phyloP scores from a whole-genome alignment of 2,113 vertebrate species.

The Oplegnathus fasciatus region DNA sequence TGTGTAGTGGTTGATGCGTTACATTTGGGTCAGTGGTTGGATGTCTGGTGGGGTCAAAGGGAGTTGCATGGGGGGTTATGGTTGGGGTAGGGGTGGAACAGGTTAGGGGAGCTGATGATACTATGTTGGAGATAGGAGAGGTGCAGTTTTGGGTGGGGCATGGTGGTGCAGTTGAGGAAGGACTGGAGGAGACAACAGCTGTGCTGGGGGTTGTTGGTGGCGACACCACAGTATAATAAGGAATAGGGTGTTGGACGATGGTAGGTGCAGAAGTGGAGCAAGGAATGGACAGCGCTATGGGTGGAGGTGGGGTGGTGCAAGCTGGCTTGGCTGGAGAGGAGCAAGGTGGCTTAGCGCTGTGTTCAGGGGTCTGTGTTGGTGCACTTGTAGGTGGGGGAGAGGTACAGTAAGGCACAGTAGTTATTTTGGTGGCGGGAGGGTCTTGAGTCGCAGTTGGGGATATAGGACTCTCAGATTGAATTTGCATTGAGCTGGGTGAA shows the following conservation, averaged over 20 bases:
- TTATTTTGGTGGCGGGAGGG: constrained; percentile 62
- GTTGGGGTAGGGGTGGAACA: constrained; percentile 37
- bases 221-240: constrained; percentile 68
- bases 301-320: constrained; percentile 42
- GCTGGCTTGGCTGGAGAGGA: constrained; percentile 58
- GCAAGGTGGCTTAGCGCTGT: constrained; percentile 44
- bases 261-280: constrained; percentile 39
- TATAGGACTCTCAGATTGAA: constrained; percentile 48
- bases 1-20: constrained; percentile 42
- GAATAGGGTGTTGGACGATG: constrained; percentile 39
- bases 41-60: constrained; percentile 21
- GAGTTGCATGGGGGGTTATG: constrained; percentile 14
- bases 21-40: constrained; percentile 25
- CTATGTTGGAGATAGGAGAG: constrained; percentile 32
- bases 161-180: constrained; percentile 35
- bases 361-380: constrained; percentile 59
- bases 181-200: constrained; percentile 44
- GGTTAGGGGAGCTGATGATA: constrained; percentile 24
- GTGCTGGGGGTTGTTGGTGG: constrained; percentile 54
- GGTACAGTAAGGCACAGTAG: constrained; percentile 80
- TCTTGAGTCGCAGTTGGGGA: constrained; percentile 53
- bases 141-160: constrained; percentile 44
- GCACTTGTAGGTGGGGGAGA: constrained; percentile 60
- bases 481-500: constrained; percentile 47
- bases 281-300: constrained; percentile 20